Conservation (phyloP, 1,140 invertebrate species). For the Lepidurus apus region DNA sequence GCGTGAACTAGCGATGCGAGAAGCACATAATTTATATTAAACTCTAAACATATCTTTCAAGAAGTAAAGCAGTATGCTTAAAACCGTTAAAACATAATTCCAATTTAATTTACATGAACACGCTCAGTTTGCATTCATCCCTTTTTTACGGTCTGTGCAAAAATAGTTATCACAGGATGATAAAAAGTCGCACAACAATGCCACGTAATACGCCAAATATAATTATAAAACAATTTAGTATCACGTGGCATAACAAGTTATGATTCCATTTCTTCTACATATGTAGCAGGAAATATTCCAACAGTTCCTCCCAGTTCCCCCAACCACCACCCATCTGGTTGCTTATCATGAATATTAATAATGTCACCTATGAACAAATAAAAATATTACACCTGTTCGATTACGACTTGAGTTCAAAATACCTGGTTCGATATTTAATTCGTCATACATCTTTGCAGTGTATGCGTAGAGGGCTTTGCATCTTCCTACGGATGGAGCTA, state of each 20-base stretch:
- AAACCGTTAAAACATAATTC: background rate
- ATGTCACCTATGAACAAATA: slow-evolving; percentile 62
- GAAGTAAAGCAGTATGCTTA: no score
- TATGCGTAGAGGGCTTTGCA: slow-evolving; percentile 84
- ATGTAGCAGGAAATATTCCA: slow-evolving; percentile 88
- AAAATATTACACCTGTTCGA: background rate
- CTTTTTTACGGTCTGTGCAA: background rate
- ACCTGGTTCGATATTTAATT: slow-evolving; percentile 74
- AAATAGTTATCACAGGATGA: slow-evolving; percentile 10
- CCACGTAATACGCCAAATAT: background rate
- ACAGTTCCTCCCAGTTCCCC: slow-evolving; percentile 76
- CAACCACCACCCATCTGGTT: slow-evolving; percentile 92
- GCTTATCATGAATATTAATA: slow-evolving; percentile 81
- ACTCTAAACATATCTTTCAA: no score
- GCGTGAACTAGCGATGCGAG: no score
- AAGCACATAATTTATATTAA: no score
- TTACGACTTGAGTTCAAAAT: slow-evolving; percentile 35
- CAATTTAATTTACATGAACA: background rate
- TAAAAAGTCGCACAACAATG: background rate
- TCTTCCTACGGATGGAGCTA: slow-evolving; percentile 50
- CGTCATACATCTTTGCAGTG: slow-evolving; percentile 78
- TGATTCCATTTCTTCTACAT: slow-evolving; percentile 63
- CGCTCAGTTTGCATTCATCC: background rate
- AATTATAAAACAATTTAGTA: slow-evolving; percentile 5
- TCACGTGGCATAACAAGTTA: background rate